Conservation (phyloP, 2,113 vertebrate genomes). For the Cardinalis cardinalis region DNA sequence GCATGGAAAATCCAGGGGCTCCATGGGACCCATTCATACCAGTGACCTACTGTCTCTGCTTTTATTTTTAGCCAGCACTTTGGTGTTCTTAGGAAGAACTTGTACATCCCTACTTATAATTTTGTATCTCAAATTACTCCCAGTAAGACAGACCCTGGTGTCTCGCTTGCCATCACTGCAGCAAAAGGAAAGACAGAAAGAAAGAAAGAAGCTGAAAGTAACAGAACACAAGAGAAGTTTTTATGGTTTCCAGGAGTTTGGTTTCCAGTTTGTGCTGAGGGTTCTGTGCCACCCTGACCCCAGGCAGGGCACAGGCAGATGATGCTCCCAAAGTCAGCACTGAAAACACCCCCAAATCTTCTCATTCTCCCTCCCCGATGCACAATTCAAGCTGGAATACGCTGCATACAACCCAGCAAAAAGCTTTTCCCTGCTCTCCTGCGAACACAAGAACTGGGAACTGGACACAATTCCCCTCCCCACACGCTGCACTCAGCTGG, state of each 20-base stretch:
- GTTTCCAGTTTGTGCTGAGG: background rate
- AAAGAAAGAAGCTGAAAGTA: background rate
- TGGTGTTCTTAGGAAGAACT: background rate
- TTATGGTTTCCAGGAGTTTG: background rate
- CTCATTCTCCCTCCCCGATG: background rate
- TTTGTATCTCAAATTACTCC: background rate
- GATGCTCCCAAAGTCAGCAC: background rate
- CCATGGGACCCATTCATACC: background rate
- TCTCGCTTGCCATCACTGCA: background rate
- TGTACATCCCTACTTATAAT: background rate
- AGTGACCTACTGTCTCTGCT: background rate
- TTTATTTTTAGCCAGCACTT: background rate
- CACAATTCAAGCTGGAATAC: background rate
- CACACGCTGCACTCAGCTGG: background rate
- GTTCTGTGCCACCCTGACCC: background rate
- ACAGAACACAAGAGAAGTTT: background rate
- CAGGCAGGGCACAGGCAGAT: background rate
- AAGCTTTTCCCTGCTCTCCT: background rate
- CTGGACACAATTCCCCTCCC: background rate
- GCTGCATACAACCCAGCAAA: rapidly evolving
- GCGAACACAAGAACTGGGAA: background rate
- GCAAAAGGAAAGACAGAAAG: background rate
- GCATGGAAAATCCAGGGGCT: background rate
- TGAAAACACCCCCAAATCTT: background rate
- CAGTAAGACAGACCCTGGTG: background rate